Evolutionary conservation across 2,888 invertebrate genomes (phyloP).

Genomic region (Pachydiplax longipennis): DNA sequence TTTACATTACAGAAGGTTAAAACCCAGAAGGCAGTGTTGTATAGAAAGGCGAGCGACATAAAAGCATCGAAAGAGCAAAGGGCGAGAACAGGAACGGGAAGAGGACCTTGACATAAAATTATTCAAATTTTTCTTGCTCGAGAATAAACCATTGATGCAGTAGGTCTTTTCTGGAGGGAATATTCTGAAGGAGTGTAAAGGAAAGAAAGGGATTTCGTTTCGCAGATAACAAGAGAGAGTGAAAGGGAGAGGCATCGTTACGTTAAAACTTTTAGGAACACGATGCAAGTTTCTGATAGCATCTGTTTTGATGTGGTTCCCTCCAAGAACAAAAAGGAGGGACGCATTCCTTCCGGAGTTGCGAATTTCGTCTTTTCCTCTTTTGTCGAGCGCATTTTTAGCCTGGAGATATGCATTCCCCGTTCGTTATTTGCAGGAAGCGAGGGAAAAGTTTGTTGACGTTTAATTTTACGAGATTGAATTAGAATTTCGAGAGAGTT

Average conservation of each 20-base stretch:
- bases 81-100: not conserved
- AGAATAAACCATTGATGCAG: no score
- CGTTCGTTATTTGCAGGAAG: not conserved
- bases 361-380: not conserved
- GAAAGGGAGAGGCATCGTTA: not conserved
- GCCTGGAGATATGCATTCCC: not conserved
- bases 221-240: not conserved
- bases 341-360: not conserved
- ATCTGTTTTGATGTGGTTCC: not conserved
- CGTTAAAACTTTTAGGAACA: not conserved
- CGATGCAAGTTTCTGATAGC: not conserved
- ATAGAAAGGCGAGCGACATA: no score
- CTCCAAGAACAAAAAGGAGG: not conserved
- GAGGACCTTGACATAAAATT: not conserved
- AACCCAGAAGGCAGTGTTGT: no score
- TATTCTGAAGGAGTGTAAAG: not conserved
- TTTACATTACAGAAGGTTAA: no score
- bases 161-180: not conserved
- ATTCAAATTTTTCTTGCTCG: not conserved
- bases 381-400: not conserved
- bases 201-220: not conserved
- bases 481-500: not conserved
- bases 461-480: not conserved
- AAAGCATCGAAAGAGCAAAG: not conserved
- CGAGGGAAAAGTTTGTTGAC: not conserved